Evolutionary conservation across 2,113 vertebrate species (phyloP).

Genomic region (Gobio gobio): DNA sequence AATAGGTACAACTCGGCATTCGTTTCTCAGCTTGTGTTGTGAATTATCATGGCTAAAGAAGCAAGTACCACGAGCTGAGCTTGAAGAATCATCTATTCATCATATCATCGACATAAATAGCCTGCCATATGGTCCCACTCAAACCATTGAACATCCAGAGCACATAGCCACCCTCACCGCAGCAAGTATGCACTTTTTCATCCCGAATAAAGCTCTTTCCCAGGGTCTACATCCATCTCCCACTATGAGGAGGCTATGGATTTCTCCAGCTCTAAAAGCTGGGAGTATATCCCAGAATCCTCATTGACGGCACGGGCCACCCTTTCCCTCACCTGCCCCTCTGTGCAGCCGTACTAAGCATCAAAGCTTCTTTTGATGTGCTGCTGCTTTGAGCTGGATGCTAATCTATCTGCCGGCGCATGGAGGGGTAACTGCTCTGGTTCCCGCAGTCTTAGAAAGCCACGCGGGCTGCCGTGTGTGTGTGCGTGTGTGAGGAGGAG

Average conservation of each 20-base stretch:
- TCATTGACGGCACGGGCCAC: conserved; percentile 1
- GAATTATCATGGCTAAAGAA: background rate
- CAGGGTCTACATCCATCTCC: conserved; percentile 13
- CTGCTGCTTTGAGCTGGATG: conserved; percentile 55
- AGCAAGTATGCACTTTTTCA: conserved; percentile 20
- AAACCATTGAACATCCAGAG: background rate
- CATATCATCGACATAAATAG: background rate
- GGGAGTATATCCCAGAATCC: conserved; percentile 45
- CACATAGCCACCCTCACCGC: conserved; percentile 1
- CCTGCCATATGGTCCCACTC: background rate
- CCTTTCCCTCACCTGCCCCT: conserved; percentile 26
- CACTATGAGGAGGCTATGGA: conserved; percentile 20
- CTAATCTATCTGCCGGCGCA: conserved; percentile 50
- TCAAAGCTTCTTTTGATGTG: conserved; percentile 59
- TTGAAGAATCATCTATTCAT: background rate
- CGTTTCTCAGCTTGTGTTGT: background rate
- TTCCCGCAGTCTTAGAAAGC: conserved; percentile 8
- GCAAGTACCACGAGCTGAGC: background rate
- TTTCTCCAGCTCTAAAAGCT: conserved; percentile 45
- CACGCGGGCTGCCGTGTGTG: background rate
- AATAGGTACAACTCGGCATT: too few relatives aligned
- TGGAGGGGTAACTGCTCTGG: conserved; percentile 28
- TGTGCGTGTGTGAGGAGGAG: background rate
- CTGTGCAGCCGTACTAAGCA: conserved; percentile 36
- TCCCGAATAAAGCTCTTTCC: conserved; percentile 9